phyloP scores from a whole-genome alignment of 2,888 invertebrate species.

The Nemurella pictetii region DNA sequence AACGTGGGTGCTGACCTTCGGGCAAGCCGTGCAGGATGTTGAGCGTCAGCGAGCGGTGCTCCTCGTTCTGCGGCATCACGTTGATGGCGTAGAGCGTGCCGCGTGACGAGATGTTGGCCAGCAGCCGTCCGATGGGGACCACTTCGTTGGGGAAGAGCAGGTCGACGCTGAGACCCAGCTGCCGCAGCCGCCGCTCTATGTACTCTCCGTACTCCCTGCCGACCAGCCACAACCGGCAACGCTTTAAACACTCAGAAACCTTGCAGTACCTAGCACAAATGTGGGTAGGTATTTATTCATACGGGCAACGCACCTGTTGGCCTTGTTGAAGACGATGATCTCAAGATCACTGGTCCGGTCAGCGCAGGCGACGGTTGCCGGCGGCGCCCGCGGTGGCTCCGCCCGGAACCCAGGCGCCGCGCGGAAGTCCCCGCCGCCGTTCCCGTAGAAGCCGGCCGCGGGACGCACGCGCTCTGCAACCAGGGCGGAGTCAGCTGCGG shows the following conservation, averaged over 20 bases:
- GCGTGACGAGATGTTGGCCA: constrained; percentile 86
- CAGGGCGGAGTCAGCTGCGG: not conserved
- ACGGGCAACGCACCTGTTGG: constrained; percentile 70
- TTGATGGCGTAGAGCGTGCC: constrained; percentile 88
- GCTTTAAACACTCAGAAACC: constrained; percentile 11
- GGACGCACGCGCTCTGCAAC: not conserved
- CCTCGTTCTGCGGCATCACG: constrained; percentile 82
- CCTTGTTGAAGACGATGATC: constrained; percentile 83
- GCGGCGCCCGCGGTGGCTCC: not conserved
- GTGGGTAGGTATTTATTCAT: not conserved
- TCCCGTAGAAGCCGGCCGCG: constrained; percentile 12
- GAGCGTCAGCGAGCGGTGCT: constrained; percentile 82
- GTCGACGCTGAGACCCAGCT: constrained; percentile 78
- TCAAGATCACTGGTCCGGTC: constrained; percentile 77
- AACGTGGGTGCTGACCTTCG: constrained; percentile 65
- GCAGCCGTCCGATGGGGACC: constrained; percentile 73
- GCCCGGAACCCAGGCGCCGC: constrained; percentile 9
- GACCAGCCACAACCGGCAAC: constrained; percentile 20
- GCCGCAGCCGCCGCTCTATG: constrained; percentile 79
- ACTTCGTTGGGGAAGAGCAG: constrained; percentile 90
- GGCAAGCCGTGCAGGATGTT: constrained; percentile 90
- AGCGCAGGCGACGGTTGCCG: constrained; percentile 20
- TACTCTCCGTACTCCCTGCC: constrained; percentile 83
- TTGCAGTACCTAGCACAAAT: not conserved
- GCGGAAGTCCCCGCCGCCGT: constrained; percentile 13